phyloP scores from a whole-genome alignment of 1,140 invertebrate species.

The Trinorchestia longiramus region DNA sequence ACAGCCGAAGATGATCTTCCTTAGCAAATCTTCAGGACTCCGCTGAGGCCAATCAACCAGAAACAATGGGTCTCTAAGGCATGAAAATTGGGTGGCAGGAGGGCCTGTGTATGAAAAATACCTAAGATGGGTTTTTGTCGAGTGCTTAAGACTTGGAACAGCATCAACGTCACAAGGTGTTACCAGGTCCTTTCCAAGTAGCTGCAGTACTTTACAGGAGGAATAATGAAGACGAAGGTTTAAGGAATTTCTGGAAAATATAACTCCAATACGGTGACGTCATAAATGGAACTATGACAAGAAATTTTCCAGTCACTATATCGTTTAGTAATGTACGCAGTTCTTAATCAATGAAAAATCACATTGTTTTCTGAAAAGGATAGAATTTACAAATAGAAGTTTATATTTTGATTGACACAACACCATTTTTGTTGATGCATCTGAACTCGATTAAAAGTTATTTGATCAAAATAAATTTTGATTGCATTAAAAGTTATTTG shows the following conservation, averaged over 20 bases:
- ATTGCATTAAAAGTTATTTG: not conserved
- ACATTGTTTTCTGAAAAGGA: not conserved
- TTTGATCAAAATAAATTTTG: too few species aligned
- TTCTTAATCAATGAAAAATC: not conserved
- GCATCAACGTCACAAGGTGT: not conserved
- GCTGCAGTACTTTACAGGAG: not conserved
- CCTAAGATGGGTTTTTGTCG: conserved; percentile 16
- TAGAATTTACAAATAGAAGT: not conserved
- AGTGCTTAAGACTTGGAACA: not conserved
- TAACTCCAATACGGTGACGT: too few species aligned
- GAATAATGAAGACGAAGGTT: not conserved
- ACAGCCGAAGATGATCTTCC: conserved; percentile 4
- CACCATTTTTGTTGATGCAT: not conserved
- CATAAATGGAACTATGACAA: too few species aligned
- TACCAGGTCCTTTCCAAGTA: not conserved
- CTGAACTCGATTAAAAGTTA: not conserved
- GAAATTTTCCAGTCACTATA: not conserved
- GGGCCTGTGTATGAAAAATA: conserved; percentile 5
- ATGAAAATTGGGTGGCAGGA: conserved; percentile 11
- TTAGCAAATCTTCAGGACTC: not conserved
- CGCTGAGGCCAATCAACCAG: conserved; percentile 19
- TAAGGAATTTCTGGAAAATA: not conserved
- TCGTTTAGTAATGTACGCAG: not conserved
- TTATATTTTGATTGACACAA: not conserved
- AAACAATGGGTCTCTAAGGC: conserved; percentile 4